Base-by-base conservation (phyloP, 2,888 invertebrate genomes). In the Exocentrus adspersus region DNA sequence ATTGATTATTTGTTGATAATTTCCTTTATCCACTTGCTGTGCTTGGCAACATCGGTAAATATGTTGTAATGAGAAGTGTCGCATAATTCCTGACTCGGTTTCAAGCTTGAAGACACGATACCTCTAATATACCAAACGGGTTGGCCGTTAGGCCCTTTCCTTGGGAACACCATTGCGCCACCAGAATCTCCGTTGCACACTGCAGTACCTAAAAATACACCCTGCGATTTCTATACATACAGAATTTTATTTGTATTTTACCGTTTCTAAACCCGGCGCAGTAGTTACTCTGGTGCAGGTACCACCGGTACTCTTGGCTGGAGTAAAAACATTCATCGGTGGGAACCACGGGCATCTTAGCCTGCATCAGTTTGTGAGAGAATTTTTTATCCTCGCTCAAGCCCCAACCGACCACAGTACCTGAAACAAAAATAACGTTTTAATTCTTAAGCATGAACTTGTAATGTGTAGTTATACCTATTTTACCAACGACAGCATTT, bases 331-430 rank as follows among this genome's bases (percentile, higher is more conserved):
- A 89, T 3, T 85, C 86, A 71, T 85, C 83, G 51, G 86, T 85
- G 68, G 86, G 85, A 0, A 88, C 87, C 2, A 89, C 83, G 0
- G 88, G 88, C 87, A 89, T 87, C 69, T 86, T 83, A 0, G 87
- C 86, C 60, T 87, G 81, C 64, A 84, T 85, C 43, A 88, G 77
- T 59, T 86, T 86, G 30, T 73, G 87, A 84, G 1, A 86, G 84
- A 87, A 83, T 16, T 84, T 81, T 16, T 86, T 85, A 0, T 83
- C 85, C 68, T 87, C 86, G 73, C 88, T 87, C 72, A 85, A 87
- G 19, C 88, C 88, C 75, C 81, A 81, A 9, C 81, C 81, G 16
- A 81, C 79, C 2, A 81, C 80, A 0, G 77, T 78, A 2, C 81
- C 80, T 77, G 56, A 54, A 71, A 71, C 37, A 53, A 24, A 12